A percentile compares a stretch with the other conserved stretches of the same genome.
These are phyloP conservation scores for Morpho deidamia DNA, from an alignment of 2,888 invertebrate species.

Conservation along the genomic window DNA sequence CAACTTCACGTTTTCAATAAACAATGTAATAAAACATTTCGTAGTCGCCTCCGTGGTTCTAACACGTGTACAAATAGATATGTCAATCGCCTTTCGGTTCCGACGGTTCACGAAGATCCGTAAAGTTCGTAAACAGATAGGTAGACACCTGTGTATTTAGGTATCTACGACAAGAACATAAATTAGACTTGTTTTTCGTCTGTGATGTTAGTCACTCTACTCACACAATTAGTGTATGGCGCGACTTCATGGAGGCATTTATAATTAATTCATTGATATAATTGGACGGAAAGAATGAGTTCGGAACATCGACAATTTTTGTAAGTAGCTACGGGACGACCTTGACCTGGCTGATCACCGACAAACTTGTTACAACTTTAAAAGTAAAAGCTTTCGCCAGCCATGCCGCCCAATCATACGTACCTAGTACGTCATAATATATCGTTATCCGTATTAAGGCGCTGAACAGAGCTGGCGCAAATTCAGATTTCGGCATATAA, in stretches of 20 bases:
- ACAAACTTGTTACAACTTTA: constrained; percentile 57
- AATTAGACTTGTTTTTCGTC: constrained; percentile 38
- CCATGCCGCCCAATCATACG: constrained; percentile 19
- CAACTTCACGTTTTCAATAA: background rate
- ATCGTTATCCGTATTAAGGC: no score
- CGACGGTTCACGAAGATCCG: constrained; percentile 32
- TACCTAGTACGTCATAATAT: background rate
- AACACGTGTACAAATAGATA: background rate
- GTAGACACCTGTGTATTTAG: constrained; percentile 39
- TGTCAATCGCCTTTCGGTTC: constrained; percentile 30
- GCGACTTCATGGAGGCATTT: constrained; percentile 26
- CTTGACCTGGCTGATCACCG: constrained; percentile 62
- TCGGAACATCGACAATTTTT: constrained; percentile 56
- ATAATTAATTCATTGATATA: constrained; percentile 53
- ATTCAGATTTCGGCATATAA: no score
- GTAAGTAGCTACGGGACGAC: constrained; percentile 44
- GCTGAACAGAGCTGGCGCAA: no score
- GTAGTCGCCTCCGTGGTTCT: constrained; percentile 12
- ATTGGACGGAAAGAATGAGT: constrained; percentile 47
- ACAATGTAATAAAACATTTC: background rate
- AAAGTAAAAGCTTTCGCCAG: constrained; percentile 69
- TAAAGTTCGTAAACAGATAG: constrained; percentile 30
- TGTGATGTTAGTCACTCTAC: constrained; percentile 18
- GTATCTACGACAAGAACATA: constrained; percentile 28
- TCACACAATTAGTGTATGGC: constrained; percentile 27